These are phyloP conservation scores for Hydrochoerus hydrochaeris DNA, from an alignment of 2,113 vertebrate genomes.

Conservation along the genomic window DNA sequence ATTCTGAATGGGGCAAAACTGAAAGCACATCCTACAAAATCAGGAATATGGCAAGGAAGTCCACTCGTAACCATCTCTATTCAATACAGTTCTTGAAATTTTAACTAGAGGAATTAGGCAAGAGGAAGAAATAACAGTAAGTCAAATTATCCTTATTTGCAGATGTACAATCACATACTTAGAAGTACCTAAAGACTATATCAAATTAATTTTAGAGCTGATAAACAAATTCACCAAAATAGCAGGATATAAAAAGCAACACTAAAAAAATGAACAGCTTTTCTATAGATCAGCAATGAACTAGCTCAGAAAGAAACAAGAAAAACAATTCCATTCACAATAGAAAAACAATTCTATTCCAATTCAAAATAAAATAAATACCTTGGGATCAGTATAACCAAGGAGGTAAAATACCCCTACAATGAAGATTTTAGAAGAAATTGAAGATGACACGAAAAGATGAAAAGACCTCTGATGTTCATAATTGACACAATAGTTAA, in stretches of 20 bases:
- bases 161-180: not conserved
- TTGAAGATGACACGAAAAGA: not conserved
- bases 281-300: not conserved
- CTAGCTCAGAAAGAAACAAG: not conserved
- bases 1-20: not conserved
- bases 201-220: not conserved
- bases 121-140: not conserved
- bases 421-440: not conserved
- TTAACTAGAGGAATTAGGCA: not conserved
- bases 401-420: not conserved
- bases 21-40: not conserved
- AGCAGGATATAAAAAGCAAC: not conserved
- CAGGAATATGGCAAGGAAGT: not conserved
- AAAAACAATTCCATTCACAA: not conserved
- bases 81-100: not conserved
- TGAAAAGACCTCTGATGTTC: not conserved
- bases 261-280: not conserved
- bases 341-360: not conserved
- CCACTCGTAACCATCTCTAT: not conserved
- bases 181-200: not conserved
- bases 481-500: not conserved
- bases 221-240: not conserved
- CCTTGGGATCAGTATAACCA: not conserved
- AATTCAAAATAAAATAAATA: not conserved
- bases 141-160: not conserved